Base-by-base conservation (phyloP, 2,113 vertebrate species). In the Callithrix jacchus region DNA sequence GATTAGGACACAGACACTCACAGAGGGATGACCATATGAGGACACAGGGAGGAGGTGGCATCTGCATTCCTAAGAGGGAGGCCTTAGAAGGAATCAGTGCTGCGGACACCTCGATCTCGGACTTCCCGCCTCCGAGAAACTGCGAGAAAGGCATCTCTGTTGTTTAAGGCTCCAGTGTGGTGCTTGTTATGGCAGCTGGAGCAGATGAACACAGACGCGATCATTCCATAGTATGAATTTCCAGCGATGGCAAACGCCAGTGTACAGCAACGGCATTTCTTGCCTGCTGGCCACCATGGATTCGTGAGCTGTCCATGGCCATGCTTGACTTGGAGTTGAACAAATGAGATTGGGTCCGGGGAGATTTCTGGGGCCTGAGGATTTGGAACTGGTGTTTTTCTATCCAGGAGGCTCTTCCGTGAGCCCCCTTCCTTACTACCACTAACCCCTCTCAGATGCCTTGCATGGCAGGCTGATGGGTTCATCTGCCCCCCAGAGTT, bases 181-280 rank as follows among this genome's bases (percentile, higher is more conserved):
- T 25, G 25, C 16, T 17, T 4, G 12, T 45, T 21, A 11, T 3
- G 11, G 82, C 2, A 6, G 7, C 30, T 3, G 14, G 1, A 21
- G 73, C 66, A 11, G 18, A 8, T 10, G 11, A 0, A 1, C 0
- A 1, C 8, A 45, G 68, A 77, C 20, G 35, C 13, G 42, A 2
- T 2, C 2, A 40, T 9, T 17, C 56, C 8, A 0, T 1, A 6
- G 45, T 1, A 3, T 17, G 37, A 14, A 21, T 45, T 45, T 66
- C 21, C 23, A 6, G 10, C 0, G 45, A 40, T 2, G 27, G n/a
- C 8, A 82, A 25, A 10, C 5, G 2, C 4, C 0, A 1, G 42
- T 12, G 14, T 3, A 3, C 2, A 13, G 58, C 71, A 6, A 56
- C 2, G 1, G 1, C 0, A 5, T 17, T 54, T 30, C 61, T 20